Evolutionary conservation across 2,797 vertebrate genomes (phyloP).

Genomic region (Lepidocolaptes lacrymiger): DNA sequence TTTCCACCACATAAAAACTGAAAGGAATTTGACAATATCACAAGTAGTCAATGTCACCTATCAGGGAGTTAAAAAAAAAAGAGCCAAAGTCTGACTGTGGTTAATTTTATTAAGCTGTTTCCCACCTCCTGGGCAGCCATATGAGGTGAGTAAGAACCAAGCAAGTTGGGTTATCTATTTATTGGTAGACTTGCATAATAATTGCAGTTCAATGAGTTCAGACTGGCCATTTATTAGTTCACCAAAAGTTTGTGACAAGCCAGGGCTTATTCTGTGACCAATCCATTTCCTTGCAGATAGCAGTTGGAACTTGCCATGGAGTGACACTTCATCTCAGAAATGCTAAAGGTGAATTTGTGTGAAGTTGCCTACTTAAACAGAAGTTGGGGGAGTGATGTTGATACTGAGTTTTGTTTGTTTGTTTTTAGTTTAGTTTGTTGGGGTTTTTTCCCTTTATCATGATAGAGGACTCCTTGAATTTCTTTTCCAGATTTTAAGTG

Average conservation of each 20-base stretch:
- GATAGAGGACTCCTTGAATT: neutral
- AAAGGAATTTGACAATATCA: neutral
- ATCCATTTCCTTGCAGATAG: neutral
- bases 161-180: neutral
- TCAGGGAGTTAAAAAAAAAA: neutral
- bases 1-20: neutral
- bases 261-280: neutral
- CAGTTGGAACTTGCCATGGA: neutral
- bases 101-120: neutral
- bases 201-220: neutral
- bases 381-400: neutral
- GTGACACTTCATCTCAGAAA: neutral
- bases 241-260: constrained; percentile 28
- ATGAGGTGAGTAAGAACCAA: neutral
- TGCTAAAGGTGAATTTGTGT: neutral
- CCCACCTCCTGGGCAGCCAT: neutral
- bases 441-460: neutral
- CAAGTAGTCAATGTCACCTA: neutral
- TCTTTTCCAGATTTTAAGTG: neutral
- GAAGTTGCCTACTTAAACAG: neutral
- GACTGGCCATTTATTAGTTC: neutral
- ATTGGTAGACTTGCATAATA: neutral
- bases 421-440: neutral
- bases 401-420: too few species aligned
- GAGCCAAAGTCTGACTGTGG: neutral